phyloP scores from a whole-genome alignment of 1,140 invertebrate genomes.

The Apis laboriosa region DNA sequence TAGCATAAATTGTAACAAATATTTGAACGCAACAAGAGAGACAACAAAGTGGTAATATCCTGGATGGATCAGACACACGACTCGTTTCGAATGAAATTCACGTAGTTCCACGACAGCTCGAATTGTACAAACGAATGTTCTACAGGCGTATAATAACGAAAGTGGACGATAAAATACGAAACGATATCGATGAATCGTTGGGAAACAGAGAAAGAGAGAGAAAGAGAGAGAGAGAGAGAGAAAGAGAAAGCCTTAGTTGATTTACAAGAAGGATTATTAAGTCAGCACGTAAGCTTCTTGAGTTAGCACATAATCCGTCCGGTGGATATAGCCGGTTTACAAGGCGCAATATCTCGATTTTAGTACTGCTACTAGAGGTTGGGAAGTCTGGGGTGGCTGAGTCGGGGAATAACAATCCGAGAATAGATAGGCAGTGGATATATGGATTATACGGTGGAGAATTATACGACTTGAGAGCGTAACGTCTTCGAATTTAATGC shows the following conservation, averaged over 20 bases:
- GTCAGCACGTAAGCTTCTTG: constrained; percentile 59
- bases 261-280: constrained; percentile 64
- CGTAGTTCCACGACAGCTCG: not conserved
- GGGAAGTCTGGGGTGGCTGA: constrained; percentile 22
- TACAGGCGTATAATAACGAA: not conserved
- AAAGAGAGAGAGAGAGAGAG: not conserved
- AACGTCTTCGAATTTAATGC: constrained; percentile 59
- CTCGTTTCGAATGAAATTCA: not conserved
- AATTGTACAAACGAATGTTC: not conserved
- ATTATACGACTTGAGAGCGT: constrained; percentile 56
- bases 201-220: not conserved
- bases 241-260: constrained; percentile 15
- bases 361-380: constrained; percentile 30
- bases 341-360: constrained; percentile 65
- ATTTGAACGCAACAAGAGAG: not conserved
- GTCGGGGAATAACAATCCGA: constrained; percentile 58
- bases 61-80: not conserved
- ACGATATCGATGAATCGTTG: constrained; percentile 1
- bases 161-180: constrained; percentile 32
- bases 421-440: constrained; percentile 62
- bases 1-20: not conserved
- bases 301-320: constrained; percentile 59
- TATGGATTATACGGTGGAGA: constrained; percentile 61
- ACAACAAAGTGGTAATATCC: not conserved
- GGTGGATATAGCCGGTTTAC: constrained; percentile 56